Percentiles rank a stretch among this genome's conserved stretches.
Conservation (phyloP, 2,888 invertebrate genomes). For the Hirudinaria manillensis region DNA sequence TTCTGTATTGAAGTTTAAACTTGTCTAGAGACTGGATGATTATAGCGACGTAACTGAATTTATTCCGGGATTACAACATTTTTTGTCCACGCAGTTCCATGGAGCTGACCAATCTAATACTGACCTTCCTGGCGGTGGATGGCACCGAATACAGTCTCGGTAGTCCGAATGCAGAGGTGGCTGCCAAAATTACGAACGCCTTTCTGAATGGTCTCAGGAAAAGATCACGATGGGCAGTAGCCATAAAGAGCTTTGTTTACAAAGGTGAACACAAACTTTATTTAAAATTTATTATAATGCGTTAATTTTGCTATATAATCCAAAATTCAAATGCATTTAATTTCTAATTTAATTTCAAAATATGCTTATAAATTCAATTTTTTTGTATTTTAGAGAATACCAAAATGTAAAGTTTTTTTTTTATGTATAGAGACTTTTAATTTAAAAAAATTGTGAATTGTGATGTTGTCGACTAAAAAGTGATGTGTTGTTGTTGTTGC, state of each 20-base stretch:
- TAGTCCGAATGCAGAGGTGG: slow-evolving; percentile 39
- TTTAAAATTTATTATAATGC: background rate
- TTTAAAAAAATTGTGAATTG: too few species aligned
- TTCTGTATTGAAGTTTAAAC: background rate
- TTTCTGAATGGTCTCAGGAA: slow-evolving; percentile 41
- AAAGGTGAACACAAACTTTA: slow-evolving; percentile 32
- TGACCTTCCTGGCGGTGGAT: slow-evolving; percentile 39
- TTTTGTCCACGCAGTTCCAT: slow-evolving; percentile 28
- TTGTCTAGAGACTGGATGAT: background rate
- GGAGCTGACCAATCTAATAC: slow-evolving; percentile 33
- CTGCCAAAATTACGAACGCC: slow-evolving; percentile 36
- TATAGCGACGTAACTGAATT: too few species aligned
- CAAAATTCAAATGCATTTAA: too few species aligned
- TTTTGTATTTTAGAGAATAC: too few species aligned
- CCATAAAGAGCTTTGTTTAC: slow-evolving; percentile 37
- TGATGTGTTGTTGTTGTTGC: too few species aligned
- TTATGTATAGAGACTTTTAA: too few species aligned
- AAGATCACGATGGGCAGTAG: slow-evolving; percentile 38
- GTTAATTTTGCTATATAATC: too few species aligned
- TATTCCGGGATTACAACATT: too few species aligned
- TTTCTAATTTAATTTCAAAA: too few species aligned
- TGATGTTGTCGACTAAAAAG: too few species aligned
- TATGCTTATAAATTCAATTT: too few species aligned
- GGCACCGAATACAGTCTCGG: slow-evolving; percentile 40
- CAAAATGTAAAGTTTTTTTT: too few species aligned